Conservation (phyloP, 2,888 invertebrate species). For the Callimorpha dominula region DNA sequence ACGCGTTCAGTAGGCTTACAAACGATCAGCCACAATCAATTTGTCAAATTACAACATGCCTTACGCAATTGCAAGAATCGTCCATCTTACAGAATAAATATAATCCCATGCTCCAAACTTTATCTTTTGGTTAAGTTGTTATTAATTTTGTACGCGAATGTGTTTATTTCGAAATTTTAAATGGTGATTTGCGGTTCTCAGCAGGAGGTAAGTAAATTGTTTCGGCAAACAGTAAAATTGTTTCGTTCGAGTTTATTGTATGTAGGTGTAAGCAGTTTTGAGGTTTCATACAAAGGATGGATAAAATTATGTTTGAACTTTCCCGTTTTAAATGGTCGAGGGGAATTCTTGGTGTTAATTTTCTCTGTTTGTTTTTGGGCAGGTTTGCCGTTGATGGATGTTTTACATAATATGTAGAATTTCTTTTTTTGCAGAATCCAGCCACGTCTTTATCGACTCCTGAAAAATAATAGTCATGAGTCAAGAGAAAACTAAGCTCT, state of each 20-base stretch:
- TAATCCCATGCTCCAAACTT: conserved; percentile 61
- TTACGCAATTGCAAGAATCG: conserved; percentile 41
- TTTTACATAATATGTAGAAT: neutral
- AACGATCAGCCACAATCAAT: neutral
- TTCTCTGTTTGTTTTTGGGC: conserved; percentile 6
- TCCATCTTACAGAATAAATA: conserved; percentile 68
- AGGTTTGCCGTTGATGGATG: neutral
- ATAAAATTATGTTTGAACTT: conserved; percentile 22
- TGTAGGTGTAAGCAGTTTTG: conserved; percentile 15
- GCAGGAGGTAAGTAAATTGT: conserved; percentile 47
- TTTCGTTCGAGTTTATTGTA: conserved; percentile 26
- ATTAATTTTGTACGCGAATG: conserved; percentile 47
- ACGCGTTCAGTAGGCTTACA: neutral
- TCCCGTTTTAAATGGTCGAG: conserved; percentile 14
- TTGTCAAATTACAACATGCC: neutral
- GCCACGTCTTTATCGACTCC: neutral
- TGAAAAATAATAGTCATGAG: no score
- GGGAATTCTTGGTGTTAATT: conserved; percentile 13
- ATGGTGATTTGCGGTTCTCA: conserved; percentile 49
- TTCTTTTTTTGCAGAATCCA: neutral
- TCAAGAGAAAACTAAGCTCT: no score
- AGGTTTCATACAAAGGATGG: conserved; percentile 24
- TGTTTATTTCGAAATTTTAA: conserved; percentile 46
- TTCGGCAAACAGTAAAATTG: conserved; percentile 34
- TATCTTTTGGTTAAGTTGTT: conserved; percentile 51